Base-by-base conservation (phyloP, 2,888 invertebrate species). In the Agrilus cyanescens region DNA sequence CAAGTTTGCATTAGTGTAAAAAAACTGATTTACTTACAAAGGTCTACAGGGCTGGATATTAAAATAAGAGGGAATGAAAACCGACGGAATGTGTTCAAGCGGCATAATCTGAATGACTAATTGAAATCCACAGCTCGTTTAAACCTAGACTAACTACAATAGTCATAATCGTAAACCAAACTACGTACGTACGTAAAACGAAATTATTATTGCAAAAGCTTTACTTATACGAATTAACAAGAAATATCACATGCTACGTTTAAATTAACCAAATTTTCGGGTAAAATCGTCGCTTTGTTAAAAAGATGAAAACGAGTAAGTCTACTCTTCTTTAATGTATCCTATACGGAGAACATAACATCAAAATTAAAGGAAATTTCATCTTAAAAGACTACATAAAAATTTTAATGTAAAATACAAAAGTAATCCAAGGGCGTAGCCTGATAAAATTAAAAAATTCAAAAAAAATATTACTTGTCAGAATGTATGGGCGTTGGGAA, bases 81-180 rank as follows among this genome's bases (percentile, higher is more conserved):
- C 43, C 37, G 32, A 34, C 37, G 37, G 51, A 52, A 56, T 53
- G 53, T 57, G 53, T 57, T 58, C 57, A 58, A 57, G 54, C 50
- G 51, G 52, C 52, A 50, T 47, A 52, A 46, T 40, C 45, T n/a
- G n/a, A n/a, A 46, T 46, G 46, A 57, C 50, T 52, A 53, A 48
- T 50, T 54, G 53, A 57, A 54, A 56, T 44, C 48, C 41, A 52
- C 53, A 51, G 52, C 53, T 50, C 25, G 52, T 55, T 49, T 48
- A 56, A 53, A 50, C 51, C 52, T 56, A 51, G 41, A 48, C 45
- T 51, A 50, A 53, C 51, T 55, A 54, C 54, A 56, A 53, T 53
- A 54, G 51, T 51, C 49, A 48, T 46, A 48, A 42, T 54, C 53
- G 55, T 47, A 46, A 55, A 56, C 43, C 45, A 45, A 47, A 52